phyloP scores from a whole-genome alignment of 2,888 invertebrate species.

The Hyposoter didymator region DNA sequence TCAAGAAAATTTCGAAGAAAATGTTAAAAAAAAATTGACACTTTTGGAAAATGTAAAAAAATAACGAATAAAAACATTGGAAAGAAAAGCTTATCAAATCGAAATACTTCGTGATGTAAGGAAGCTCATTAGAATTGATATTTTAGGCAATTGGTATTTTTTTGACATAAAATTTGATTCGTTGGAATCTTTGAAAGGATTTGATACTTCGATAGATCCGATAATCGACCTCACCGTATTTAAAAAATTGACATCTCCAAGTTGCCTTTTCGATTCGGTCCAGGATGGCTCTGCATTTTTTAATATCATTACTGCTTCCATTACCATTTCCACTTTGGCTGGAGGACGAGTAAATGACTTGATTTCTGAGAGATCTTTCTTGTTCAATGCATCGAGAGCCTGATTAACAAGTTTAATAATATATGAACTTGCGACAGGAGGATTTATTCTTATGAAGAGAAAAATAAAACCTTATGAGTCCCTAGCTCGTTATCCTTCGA shows the following conservation, averaged over 20 bases:
- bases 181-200: too few species aligned
- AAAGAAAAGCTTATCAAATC: too few species aligned
- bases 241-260: constrained; percentile 92
- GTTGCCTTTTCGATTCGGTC: constrained; percentile 94
- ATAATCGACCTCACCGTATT: constrained; percentile 84
- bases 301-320: constrained; percentile 95
- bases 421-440: neutral
- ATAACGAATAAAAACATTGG: too few species aligned
- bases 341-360: constrained; percentile 96
- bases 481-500: neutral
- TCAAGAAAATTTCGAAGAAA: too few species aligned
- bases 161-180: neutral
- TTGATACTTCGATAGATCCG: neutral
- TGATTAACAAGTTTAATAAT: constrained; percentile 70
- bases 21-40: too few species aligned
- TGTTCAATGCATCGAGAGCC: constrained; percentile 92
- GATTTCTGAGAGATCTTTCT: constrained; percentile 95
- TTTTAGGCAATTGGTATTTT: too few species aligned
- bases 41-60: too few species aligned
- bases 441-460: neutral
- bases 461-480: neutral
- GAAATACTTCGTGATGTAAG: too few species aligned
- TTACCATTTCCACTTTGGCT: constrained; percentile 93
- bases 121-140: too few species aligned
- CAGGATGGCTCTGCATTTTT: constrained; percentile 92